phyloP scores from a whole-genome alignment of 1,140 invertebrate genomes.

The Calliopsis andreniformis region DNA sequence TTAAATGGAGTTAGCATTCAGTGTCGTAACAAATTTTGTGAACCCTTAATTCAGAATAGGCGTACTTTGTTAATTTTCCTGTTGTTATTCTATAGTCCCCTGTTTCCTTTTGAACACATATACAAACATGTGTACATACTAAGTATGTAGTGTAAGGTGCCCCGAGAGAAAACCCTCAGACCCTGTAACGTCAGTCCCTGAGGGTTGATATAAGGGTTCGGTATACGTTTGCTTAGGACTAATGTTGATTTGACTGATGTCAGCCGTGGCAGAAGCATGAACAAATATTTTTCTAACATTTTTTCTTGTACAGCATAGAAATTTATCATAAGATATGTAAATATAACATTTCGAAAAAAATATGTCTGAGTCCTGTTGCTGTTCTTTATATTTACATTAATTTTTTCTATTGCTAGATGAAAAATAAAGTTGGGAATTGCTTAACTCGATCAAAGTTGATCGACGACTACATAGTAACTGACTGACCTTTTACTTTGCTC shows the following conservation, averaged over 20 bases:
- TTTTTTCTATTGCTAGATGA: no score
- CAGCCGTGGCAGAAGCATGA: background rate
- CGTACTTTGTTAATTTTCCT: no score
- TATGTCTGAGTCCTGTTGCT: no score
- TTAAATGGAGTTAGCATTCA: background rate
- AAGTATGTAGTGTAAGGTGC: conserved; percentile 14
- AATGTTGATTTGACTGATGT: background rate
- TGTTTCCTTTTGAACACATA: background rate
- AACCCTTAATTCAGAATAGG: background rate
- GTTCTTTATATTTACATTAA: no score
- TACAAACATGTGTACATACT: conserved; percentile 9
- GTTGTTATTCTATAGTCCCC: background rate
- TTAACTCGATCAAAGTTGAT: background rate
- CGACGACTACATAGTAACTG: background rate
- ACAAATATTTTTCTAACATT: conserved; percentile 8
- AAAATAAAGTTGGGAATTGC: no score
- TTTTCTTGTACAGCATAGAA: background rate
- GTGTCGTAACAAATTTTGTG: background rate
- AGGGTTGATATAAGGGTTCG: background rate
- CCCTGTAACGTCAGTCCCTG: background rate
- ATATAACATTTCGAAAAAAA: no score
- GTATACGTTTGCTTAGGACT: conserved; percentile 18
- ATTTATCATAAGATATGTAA: no score
- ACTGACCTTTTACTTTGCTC: background rate
- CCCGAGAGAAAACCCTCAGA: conserved; percentile 14